These are phyloP conservation scores for Epirrita christyi DNA, from an alignment of 2,888 invertebrate species.

Conservation along the genomic window DNA sequence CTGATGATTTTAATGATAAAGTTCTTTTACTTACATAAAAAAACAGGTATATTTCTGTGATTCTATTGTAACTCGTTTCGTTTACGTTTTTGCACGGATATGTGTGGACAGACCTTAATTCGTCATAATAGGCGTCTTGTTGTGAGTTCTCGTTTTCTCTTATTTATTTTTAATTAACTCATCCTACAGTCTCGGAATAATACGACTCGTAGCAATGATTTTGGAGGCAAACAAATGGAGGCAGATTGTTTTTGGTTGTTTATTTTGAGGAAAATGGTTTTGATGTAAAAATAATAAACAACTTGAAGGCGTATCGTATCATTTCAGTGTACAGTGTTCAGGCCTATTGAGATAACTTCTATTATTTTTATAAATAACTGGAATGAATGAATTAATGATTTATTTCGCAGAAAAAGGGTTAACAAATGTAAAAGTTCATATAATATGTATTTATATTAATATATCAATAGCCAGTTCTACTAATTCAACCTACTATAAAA, in stretches of 20 bases:
- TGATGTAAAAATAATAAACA: conserved; percentile 21
- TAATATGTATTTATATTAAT: too few relatives aligned
- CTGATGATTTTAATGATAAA: too few relatives aligned
- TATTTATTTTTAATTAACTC: conserved; percentile 38
- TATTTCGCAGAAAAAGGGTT: too few relatives aligned
- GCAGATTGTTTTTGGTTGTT: conserved; percentile 20
- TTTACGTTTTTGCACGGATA: not conserved
- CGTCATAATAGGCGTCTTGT: conserved; percentile 58
- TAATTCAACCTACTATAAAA: too few relatives aligned
- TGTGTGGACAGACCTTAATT: conserved; percentile 47
- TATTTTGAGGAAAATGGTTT: conserved; percentile 20
- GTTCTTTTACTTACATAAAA: too few relatives aligned
- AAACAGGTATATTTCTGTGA: too few relatives aligned
- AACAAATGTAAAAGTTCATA: too few relatives aligned
- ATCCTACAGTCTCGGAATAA: conserved; percentile 20
- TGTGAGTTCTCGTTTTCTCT: conserved; percentile 36
- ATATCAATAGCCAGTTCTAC: too few relatives aligned
- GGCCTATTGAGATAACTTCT: too few relatives aligned
- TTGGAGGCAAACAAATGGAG: conserved; percentile 22
- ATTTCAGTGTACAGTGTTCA: not conserved
- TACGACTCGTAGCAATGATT: conserved; percentile 19
- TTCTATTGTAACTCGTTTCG: not conserved
- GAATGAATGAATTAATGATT: too few relatives aligned
- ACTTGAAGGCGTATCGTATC: not conserved
- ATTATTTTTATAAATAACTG: too few relatives aligned